phyloP scores from a whole-genome alignment of 2,888 invertebrate genomes.

The Dasysyrphus tricinctus region DNA sequence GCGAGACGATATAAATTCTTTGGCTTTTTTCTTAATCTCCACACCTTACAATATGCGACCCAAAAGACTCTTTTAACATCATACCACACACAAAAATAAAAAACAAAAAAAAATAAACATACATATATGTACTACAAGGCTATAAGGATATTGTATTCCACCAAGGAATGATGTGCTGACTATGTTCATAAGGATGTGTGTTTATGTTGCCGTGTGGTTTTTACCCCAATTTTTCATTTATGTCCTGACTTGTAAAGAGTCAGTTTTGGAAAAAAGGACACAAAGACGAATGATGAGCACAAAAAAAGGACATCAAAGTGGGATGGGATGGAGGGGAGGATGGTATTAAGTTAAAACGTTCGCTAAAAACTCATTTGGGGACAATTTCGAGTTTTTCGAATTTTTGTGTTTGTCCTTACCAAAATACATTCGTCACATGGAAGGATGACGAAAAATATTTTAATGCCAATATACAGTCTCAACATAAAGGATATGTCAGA shows the following conservation, averaged over 20 bases:
- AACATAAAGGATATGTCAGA: neutral
- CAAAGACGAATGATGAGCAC: slow-evolving; percentile 30
- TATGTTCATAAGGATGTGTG: slow-evolving; percentile 31
- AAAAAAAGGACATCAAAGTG: slow-evolving; percentile 55
- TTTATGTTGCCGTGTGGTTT: slow-evolving; percentile 49
- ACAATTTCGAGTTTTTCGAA: slow-evolving; percentile 45
- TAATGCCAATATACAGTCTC: neutral
- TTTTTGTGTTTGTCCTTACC: neutral
- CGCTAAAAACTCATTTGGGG: slow-evolving; percentile 70
- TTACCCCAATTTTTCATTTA: slow-evolving; percentile 69
- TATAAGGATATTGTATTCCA: slow-evolving; percentile 51
- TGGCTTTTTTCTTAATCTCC: slow-evolving; percentile 39
- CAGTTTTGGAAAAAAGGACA: slow-evolving; percentile 23
- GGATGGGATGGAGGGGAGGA: neutral
- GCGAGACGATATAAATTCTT: slow-evolving; percentile 71
- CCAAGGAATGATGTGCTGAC: slow-evolving; percentile 61
- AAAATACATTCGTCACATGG: neutral
- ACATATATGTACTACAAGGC: neutral
- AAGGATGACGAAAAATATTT: slow-evolving; percentile 23
- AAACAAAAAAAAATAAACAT: neutral
- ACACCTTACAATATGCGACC: slow-evolving; percentile 40
- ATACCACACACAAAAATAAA: slow-evolving; percentile 5
- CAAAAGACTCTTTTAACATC: neutral
- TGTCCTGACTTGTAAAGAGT: slow-evolving; percentile 59
- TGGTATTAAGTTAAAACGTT: slow-evolving; percentile 59